Evolutionary conservation across 92 coral and sea anemone species (phyloP), one percentile per base, ranked within the genome.

Genomic region (Paragorgia papillata): DNA sequence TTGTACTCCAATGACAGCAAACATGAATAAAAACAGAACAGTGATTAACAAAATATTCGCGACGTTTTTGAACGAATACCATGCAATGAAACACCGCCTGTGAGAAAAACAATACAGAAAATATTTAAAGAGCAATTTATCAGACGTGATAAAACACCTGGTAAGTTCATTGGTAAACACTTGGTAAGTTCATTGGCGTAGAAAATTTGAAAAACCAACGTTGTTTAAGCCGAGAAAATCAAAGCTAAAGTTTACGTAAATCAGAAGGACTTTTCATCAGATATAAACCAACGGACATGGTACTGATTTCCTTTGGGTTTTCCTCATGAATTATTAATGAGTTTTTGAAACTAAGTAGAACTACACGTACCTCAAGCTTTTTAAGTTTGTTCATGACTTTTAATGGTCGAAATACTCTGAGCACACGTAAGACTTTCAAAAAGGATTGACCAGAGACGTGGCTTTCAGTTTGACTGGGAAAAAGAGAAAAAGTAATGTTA

Each of bases 51-150:
- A 83, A 62, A 93, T 93, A 74, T 93, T 93, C 25, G 94, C 97
- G 3, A 93, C 97, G 56, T 93, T 93, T 87, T 93, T 93, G 30
- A 93, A 90, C 8, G 97, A 93, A 79, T 83, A 93, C 97, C 93
- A 93, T 93, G 57, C 97, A 93, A 9, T 97, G 91, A 69, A 93
- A 93, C 31, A 93, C 97, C n/a, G 85, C 93, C 97, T 92, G n/a
- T n/a, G n/a, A n/a, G n/a, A n/a, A n/a, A n/a, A n/a, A n/a, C n/a
- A n/a, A 71, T 2, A 19, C 53, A 83, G 28, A 57, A 75, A 55
- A 78, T 2, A 35, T 21, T n/a, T n/a, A n/a, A n/a, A n/a, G n/a
- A n/a, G n/a, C n/a, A n/a, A n/a, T n/a, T n/a, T n/a, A n/a, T n/a
- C n/a, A n/a, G n/a, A n/a, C n/a, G n/a, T n/a, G n/a, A n/a, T n/a